Percentiles rank a stretch among this genome's conserved stretches.
Conservation (phyloP, 2,888 invertebrate species). For the Eupithecia inturbata region DNA sequence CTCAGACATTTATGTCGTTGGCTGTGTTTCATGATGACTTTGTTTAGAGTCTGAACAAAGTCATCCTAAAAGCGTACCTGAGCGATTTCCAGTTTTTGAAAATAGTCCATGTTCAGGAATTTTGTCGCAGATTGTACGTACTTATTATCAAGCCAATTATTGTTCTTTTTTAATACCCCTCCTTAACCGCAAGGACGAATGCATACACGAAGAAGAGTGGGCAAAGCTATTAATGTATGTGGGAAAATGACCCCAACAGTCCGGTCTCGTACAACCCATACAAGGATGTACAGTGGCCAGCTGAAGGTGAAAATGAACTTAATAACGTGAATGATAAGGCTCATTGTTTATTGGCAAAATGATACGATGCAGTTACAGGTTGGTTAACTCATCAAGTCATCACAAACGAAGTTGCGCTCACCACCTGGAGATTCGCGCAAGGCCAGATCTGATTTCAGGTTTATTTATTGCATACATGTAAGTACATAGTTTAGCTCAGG, state of each 20-base stretch:
- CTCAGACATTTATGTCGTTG: too few species aligned
- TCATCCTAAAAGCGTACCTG: too few species aligned
- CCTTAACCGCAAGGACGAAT: conserved; percentile 12
- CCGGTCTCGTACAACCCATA: conserved; percentile 49
- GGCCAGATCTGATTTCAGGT: too few species aligned
- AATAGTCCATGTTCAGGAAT: too few species aligned
- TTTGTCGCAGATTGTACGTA: background rate
- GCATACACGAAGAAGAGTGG: conserved; percentile 36
- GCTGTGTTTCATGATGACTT: too few species aligned
- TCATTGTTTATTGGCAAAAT: background rate
- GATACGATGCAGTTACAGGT: background rate
- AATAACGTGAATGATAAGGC: background rate
- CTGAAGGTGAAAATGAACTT: conserved; percentile 16
- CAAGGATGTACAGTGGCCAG: conserved; percentile 10
- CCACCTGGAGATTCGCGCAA: too few species aligned
- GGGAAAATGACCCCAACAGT: conserved; percentile 64
- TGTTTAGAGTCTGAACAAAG: too few species aligned
- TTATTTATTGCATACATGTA: too few species aligned
- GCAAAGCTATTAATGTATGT: conserved; percentile 65
- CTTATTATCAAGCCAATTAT: background rate
- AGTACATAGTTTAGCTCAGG: too few species aligned
- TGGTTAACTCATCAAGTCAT: background rate
- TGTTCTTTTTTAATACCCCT: background rate
- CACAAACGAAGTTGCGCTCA: background rate
- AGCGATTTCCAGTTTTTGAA: too few species aligned